Evolutionary conservation across 92 coral and sea anemone species (phyloP), one percentile per base, ranked within the genome.

Genomic region (Palythoa grandiflora): DNA sequence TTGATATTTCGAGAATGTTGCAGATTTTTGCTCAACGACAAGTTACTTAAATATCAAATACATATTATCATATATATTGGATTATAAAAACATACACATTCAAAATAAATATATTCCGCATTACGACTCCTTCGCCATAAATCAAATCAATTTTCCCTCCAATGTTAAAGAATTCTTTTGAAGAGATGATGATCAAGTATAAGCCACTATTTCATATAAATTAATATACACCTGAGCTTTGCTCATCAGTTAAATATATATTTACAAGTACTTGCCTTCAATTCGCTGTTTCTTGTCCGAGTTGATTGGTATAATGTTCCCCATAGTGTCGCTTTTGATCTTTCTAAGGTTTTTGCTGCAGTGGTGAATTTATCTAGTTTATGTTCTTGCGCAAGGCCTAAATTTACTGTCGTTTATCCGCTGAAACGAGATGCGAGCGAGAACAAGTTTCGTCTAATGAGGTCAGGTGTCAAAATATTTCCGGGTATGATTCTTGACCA

Each of bases 301-400:
- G 66, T 96, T 97, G 3, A 96, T 59, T 3, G 96, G 96, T 38
- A 96, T 72, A 38, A 96, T 78, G 72, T 96, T 96, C 20, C 98
- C 98, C 98, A 96, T 96, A 14, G 61, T 61, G 37, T 14, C 2
- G 28, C 57, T 38, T 10, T 3, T 35, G 48, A 21, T 38, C 36
- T 75, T 51, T 40, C 35, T 20, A 1, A 6, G 21, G 68, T 54
- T 53, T 38, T 77, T 17, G 16, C 68, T 54, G 68, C 83, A 28
- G 63, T 0, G 14, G 14, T 9, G 11, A 77, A 6, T 53, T 52
- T 51, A 44, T 53, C 59, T 53, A 53, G 10, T 14, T 76, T 14
- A 28, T 1, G 6, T 14, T 6, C 19, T 77, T 77, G 83, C 83
- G 83, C 83, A 77, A 77, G 47, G 59, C 35, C 44, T 13, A 9